A percentile compares a stretch with the other conserved stretches of the same genome.
Conservation (phyloP, 2,113 vertebrate species). For the Tachuris rubrigastra region DNA sequence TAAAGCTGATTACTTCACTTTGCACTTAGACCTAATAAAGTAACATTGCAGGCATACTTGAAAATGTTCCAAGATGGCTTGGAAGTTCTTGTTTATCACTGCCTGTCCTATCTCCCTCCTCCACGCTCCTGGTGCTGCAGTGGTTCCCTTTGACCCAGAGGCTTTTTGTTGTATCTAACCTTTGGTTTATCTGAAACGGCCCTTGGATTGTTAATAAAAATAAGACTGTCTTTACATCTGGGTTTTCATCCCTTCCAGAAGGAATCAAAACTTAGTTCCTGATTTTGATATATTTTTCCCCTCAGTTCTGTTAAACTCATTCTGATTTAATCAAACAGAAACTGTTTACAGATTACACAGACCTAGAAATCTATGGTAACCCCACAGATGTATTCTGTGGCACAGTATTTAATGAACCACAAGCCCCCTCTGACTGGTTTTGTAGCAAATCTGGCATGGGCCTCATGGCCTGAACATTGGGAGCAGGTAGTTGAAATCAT, state of each 20-base stretch:
- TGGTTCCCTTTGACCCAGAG: not conserved
- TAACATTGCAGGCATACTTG: not conserved
- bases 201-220: not conserved
- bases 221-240: not conserved
- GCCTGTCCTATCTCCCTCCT: not conserved
- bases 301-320: not conserved
- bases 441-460: not conserved
- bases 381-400: not conserved
- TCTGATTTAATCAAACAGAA: not conserved
- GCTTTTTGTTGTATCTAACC: not conserved
- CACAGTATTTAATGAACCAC: not conserved
- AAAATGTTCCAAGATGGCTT: not conserved
- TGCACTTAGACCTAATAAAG: slow-evolving; percentile 12
- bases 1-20: not conserved
- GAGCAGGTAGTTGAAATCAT: not conserved
- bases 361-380: not conserved
- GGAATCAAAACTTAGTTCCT: not conserved
- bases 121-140: not conserved
- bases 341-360: not conserved
- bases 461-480: not conserved
- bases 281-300: not conserved
- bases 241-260: not conserved
- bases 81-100: not conserved
- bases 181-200: not conserved
- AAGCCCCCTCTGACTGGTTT: not conserved